Conservation (phyloP, 2,888 invertebrate species). For the Tachina grossa region DNA sequence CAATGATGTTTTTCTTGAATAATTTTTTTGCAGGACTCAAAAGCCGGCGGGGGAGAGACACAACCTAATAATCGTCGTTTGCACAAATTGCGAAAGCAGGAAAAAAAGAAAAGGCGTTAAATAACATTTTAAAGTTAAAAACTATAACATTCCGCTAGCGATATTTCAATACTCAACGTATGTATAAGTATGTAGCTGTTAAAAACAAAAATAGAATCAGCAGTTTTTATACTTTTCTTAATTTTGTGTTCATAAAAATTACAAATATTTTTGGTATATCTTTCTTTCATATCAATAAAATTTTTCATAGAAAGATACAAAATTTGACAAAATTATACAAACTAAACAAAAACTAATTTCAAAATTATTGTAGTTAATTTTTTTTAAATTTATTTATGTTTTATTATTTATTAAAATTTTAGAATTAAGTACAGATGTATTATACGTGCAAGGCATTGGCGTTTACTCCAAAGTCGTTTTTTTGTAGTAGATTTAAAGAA, state of each 20-base stretch:
- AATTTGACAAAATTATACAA: too few species aligned
- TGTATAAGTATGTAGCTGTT: not conserved
- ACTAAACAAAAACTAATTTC: not conserved
- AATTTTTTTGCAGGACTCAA: slow-evolving; percentile 72
- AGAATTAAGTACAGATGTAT: slow-evolving; percentile 20
- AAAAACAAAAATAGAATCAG: not conserved
- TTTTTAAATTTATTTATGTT: not conserved
- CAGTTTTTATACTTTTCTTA: not conserved
- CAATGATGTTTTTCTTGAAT: not conserved
- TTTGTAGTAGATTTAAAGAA: too few species aligned
- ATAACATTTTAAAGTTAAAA: not conserved
- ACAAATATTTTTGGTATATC: not conserved
- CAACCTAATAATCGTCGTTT: slow-evolving; percentile 76
- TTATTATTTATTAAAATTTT: slow-evolving; percentile 11
- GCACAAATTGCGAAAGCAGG: slow-evolving; percentile 80
- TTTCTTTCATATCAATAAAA: not conserved
- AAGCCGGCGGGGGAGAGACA: slow-evolving; percentile 70
- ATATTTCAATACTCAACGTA: slow-evolving; percentile 22
- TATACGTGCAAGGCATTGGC: too few species aligned
- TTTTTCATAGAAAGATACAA: not conserved
- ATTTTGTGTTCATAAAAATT: not conserved
- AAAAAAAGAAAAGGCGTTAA: slow-evolving; percentile 81
- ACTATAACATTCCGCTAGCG: slow-evolving; percentile 1
- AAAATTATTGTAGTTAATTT: not conserved
- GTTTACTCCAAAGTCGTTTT: too few species aligned